Base-by-base conservation (phyloP, 2,888 invertebrate genomes). In the Epirrita christyi region DNA sequence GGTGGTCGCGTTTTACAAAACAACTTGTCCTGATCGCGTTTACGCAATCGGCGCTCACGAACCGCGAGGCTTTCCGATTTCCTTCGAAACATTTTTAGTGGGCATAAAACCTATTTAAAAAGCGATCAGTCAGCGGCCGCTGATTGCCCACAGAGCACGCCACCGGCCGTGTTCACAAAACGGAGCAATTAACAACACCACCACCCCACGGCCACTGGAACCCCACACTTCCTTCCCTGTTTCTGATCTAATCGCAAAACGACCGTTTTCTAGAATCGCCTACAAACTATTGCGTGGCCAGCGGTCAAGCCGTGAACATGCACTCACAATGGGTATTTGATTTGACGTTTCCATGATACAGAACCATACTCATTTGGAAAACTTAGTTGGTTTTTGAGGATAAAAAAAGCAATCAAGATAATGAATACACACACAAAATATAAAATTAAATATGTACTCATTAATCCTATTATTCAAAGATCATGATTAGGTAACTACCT, bases 51-150 rank as follows among this genome's bases (percentile, higher is more conserved):
- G 73, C 83, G 48, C 55, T 49, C 48, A 81, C 78, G 79, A 81
- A 81, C 81, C 32, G 55, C 58, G 48, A 42, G 55, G 41, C 67
- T 86, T 83, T 78, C 84, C 83, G 85, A 86, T 87, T 88, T 87
- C 85, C 84, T 84, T 80, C 70, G 79, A 83, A 86, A 83, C 80
- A 86, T 88, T 92, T 90, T 90, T 87, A 87, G 87, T 85, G 79
- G 83, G 85, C 84, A 89, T 90, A 90, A 90, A 91, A 89, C 89
- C 91, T 91, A 91, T 91, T 92, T 92, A 92, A 92, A 92, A 92
- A 90, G 92, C 91, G 89, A 92, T 92, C 91, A 92, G 90, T 92
- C 92, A 91, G 88, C 68, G 85, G 78, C 71, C 83, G 89, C 83
- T 91, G 92, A 92, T 92, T 92, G 86, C 90, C 81, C 79, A 78